Evolutionary conservation across 2,888 invertebrate genomes (phyloP), one percentile per base, ranked within the genome.

Genomic region (Melikaiella ostensackeni): DNA sequence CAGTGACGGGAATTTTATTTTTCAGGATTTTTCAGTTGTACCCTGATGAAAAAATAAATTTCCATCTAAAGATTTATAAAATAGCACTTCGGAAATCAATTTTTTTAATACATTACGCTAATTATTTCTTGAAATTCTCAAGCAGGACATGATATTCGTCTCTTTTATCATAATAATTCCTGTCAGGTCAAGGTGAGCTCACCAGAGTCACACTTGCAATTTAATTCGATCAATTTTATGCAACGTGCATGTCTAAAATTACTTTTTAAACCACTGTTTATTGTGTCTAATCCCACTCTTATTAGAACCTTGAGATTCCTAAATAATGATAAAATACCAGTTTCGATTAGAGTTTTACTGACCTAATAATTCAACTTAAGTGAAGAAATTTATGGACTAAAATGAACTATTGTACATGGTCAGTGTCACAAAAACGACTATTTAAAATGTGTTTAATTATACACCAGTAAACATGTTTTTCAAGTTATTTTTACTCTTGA

Each of bases 91-190:
- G 9, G 55, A 55, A 55, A 55, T 55, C 19, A 55, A 55, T 55
- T 21, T 21, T 9, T 55, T 21, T 55, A 59, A 27, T 59, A 13
- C 16, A 27, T 27, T 59, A 59, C 59, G 59, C 59, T 59, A 59
- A 6, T 59, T 7, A 59, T 59, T 59, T 59, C 13, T 59, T 59
- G 13, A 59, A 59, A 59, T 59, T 27, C 59, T 4, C 30, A 33
- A 35, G 30, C 63, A 27, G 38, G 27, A 63, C 42, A 27, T 33
- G 50, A 73, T 62, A 27, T 42, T 61, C 62, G 30, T 75, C 61
- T 42, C 59, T 76, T 74, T 75, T 30, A 19, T 59, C 73, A 63
- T 59, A 46, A 63, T 63, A 46, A 75, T 75, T 64, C 24, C 24
- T 62, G 24, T 75, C 38, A 59, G 75, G 59, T 55, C 75, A 55